phyloP scores from a whole-genome alignment of 2,113 vertebrate species.

The Columbina picui region DNA sequence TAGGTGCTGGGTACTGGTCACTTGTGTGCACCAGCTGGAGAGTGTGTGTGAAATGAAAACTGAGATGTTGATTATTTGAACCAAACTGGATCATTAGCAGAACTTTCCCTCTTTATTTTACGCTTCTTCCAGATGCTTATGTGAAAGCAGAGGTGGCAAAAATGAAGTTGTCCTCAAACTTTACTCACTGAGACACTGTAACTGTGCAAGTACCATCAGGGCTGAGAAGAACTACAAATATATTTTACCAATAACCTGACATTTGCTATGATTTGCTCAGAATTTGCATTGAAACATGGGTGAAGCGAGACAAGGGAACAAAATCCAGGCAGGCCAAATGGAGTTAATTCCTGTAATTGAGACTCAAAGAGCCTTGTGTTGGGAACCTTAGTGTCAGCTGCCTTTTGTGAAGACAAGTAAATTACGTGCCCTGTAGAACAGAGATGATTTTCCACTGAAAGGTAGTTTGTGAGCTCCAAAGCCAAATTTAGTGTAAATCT shows the following conservation, averaged over 20 bases:
- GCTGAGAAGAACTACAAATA: background rate
- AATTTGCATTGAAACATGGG: background rate
- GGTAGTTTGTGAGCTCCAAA: background rate
- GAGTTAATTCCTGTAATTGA: constrained; percentile 26
- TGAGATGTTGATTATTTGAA: background rate
- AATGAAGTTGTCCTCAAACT: background rate
- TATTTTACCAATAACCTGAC: background rate
- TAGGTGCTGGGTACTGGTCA: background rate
- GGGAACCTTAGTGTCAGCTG: background rate
- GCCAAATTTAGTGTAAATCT: background rate
- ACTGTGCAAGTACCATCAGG: background rate
- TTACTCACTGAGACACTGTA: background rate
- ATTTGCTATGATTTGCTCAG: background rate
- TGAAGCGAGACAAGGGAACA: background rate
- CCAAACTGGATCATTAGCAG: background rate
- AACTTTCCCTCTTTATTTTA: background rate
- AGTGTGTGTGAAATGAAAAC: constrained; percentile 5
- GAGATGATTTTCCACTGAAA: constrained; percentile 15
- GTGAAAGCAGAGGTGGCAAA: background rate
- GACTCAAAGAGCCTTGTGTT: background rate
- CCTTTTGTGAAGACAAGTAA: constrained; percentile 38
- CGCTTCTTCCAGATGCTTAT: background rate
- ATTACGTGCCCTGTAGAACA: background rate
- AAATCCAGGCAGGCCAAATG: constrained; percentile 8
- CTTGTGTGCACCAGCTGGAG: background rate